Evolutionary conservation across 1,140 invertebrate genomes (phyloP).

Genomic region (Phocides pigmalion): DNA sequence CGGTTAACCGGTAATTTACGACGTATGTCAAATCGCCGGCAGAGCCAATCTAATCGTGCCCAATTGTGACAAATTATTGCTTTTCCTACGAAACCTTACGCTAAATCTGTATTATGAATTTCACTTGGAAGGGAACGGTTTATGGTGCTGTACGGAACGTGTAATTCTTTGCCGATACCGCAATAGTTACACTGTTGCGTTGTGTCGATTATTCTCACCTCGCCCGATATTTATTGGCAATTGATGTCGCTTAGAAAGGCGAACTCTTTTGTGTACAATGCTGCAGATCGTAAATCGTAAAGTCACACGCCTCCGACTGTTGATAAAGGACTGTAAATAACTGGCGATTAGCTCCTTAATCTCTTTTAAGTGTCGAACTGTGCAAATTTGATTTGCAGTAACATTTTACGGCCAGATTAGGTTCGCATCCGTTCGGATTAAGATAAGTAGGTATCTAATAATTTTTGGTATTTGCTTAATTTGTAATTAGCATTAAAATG

Average conservation of each 20-base stretch:
- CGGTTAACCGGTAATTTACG: slow-evolving; percentile 71
- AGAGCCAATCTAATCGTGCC: slow-evolving; percentile 80
- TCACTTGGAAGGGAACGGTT: slow-evolving; percentile 62
- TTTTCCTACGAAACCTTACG: slow-evolving; percentile 80
- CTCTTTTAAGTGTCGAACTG: slow-evolving; percentile 54
- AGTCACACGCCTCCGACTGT: slow-evolving; percentile 56
- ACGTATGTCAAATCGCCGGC: slow-evolving; percentile 78
- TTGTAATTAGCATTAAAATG: slow-evolving; percentile 9
- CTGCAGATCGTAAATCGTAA: slow-evolving; percentile 65
- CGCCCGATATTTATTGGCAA: slow-evolving; percentile 72
- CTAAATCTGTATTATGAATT: slow-evolving; percentile 73
- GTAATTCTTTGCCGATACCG: slow-evolving; percentile 48
- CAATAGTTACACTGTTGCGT: slow-evolving; percentile 72
- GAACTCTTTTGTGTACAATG: slow-evolving; percentile 70
- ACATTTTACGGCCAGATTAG: slow-evolving; percentile 57
- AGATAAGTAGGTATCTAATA: slow-evolving; percentile 22
- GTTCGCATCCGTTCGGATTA: slow-evolving; percentile 28
- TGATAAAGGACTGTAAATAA: slow-evolving; percentile 78
- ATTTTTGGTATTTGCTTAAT: slow-evolving; percentile 29
- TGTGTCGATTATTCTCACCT: slow-evolving; percentile 70
- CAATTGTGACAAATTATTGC: slow-evolving; percentile 82
- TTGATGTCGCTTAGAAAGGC: slow-evolving; percentile 75
- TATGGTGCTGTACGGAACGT: slow-evolving; percentile 53
- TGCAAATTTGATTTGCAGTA: slow-evolving; percentile 56
- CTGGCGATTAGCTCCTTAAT: slow-evolving; percentile 65